Conservation (phyloP, 2,888 invertebrate genomes). For the Hartigia nigra region DNA sequence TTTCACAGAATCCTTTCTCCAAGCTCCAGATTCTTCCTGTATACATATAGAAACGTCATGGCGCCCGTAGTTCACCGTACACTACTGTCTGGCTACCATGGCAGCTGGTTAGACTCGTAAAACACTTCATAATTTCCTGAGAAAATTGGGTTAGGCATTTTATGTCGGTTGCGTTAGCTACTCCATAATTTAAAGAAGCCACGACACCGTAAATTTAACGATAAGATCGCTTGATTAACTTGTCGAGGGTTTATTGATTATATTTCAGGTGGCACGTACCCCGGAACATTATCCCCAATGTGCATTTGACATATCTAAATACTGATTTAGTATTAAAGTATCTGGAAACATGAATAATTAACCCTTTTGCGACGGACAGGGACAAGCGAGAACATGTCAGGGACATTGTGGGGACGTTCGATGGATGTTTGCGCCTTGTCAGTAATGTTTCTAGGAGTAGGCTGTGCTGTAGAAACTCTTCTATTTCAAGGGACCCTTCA, state of each 20-base stretch:
- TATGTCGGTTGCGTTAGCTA: neutral
- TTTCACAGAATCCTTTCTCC: neutral
- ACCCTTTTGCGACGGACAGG: neutral
- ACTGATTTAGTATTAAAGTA: neutral
- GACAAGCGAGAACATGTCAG: neutral
- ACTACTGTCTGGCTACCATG: neutral
- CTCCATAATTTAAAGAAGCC: neutral
- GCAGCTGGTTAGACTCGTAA: neutral
- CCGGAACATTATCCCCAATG: neutral
- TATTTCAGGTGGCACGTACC: neutral
- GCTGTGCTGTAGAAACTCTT: neutral
- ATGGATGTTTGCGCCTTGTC: neutral
- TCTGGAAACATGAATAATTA: neutral
- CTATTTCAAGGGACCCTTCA: conserved; percentile 22
- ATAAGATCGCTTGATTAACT: neutral
- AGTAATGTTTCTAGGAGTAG: neutral
- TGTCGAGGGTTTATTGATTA: neutral
- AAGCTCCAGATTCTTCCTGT: neutral
- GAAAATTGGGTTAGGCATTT: neutral
- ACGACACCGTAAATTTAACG: neutral
- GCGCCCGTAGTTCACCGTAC: neutral
- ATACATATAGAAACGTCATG: neutral
- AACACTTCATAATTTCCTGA: neutral
- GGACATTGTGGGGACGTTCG: neutral
- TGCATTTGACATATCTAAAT: neutral